phyloP scores from a whole-genome alignment of 2,113 vertebrate genomes.

The Stegostoma tigrinum region DNA sequence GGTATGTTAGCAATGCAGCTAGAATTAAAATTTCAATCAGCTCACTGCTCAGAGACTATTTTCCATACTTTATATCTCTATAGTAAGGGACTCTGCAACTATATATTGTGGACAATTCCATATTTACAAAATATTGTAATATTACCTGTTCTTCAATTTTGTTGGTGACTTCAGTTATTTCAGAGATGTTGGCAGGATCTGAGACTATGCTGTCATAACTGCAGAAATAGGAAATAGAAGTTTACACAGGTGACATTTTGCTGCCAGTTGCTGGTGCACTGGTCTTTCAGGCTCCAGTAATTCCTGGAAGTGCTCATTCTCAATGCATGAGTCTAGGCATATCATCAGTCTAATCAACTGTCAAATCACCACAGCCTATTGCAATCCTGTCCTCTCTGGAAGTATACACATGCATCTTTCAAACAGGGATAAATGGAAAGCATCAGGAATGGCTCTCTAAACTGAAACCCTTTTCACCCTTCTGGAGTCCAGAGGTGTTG shows the following conservation, averaged over 20 bases:
- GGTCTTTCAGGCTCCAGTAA: neutral
- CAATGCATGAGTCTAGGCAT: neutral
- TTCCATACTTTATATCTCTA: neutral
- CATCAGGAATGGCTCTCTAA: neutral
- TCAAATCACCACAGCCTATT: neutral
- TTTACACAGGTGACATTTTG: neutral
- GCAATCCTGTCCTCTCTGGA: neutral
- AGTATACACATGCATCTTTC: neutral
- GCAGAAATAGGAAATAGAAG: neutral
- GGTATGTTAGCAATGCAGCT: too few species aligned
- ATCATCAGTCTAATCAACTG: neutral
- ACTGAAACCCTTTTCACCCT: neutral
- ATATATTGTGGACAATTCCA: conserved; percentile 8
- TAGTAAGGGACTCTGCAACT: neutral
- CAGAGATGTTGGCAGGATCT: neutral
- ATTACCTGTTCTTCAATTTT: neutral
- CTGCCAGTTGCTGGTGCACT: neutral
- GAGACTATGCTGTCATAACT: neutral
- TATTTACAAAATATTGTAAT: neutral
- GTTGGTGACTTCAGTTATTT: neutral
- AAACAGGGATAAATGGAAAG: neutral
- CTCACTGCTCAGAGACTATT: neutral
- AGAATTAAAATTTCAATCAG: neutral
- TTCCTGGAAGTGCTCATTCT: neutral
- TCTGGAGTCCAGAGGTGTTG: too few species aligned